Percentiles rank a stretch among this genome's conserved stretches.
phyloP scores from a whole-genome alignment of 2,797 vertebrate genomes.

The Hypotaenidia philippensis region DNA sequence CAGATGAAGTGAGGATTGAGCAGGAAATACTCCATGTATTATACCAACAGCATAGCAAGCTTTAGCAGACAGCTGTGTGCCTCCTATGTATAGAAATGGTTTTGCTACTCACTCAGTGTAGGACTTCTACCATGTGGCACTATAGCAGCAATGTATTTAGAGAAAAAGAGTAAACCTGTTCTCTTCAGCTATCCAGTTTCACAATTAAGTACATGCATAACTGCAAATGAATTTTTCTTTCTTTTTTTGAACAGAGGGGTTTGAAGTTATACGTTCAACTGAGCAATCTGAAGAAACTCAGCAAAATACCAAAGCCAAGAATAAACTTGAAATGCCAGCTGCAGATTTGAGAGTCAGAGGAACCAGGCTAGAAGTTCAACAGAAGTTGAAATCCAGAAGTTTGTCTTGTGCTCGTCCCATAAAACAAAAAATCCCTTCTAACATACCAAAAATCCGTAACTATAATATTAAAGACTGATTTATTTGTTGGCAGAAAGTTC shows the following conservation, averaged over 20 bases:
- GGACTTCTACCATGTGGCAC: neutral
- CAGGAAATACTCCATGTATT: neutral
- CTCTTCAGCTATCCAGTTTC: neutral
- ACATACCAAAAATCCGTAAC: slow-evolving; percentile 84
- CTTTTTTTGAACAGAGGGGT: slow-evolving; percentile 1
- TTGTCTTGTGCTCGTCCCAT: neutral
- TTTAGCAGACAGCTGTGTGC: neutral
- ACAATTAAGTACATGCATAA: neutral
- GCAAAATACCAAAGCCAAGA: neutral
- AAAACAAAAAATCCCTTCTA: slow-evolving; percentile 64
- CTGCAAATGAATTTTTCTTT: neutral
- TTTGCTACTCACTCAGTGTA: neutral
- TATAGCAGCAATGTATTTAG: neutral
- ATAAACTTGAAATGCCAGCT: neutral
- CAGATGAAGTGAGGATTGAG: neutral
- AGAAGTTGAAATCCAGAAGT: slow-evolving; percentile 68
- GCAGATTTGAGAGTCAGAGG: slow-evolving; percentile 67
- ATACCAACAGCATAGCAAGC: neutral
- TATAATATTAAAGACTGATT: slow-evolving; percentile 90
- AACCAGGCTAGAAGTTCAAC: slow-evolving; percentile 67
- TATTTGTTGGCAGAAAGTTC: neutral
- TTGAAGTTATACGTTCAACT: neutral
- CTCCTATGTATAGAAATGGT: neutral
- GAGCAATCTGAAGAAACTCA: neutral
- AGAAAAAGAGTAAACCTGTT: neutral